Conservation (phyloP, 2,797 vertebrate genomes). For the Scolopax rusticola region DNA sequence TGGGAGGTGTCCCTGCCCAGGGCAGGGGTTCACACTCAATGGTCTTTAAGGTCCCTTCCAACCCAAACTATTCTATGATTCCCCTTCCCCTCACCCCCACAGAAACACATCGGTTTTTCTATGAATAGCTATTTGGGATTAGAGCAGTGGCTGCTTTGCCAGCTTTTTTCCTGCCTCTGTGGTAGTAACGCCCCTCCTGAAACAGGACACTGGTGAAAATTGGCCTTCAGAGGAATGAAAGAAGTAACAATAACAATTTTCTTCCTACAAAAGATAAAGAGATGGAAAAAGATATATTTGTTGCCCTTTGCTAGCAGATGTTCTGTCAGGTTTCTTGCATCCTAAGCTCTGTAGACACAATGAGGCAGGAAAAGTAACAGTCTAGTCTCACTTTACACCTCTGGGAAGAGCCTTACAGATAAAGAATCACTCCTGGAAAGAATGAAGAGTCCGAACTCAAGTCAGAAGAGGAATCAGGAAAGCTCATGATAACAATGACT, state of each 20-base stretch:
- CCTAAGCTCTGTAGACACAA: rapidly evolving
- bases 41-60: neutral
- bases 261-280: neutral
- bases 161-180: neutral
- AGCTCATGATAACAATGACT: neutral
- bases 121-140: neutral
- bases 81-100: neutral
- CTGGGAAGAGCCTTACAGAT: neutral
- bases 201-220: neutral
- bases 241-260: neutral
- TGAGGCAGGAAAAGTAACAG: neutral
- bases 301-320: neutral
- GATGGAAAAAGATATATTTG: neutral
- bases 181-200: neutral
- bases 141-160: neutral
- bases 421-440: neutral
- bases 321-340: neutral
- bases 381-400: neutral
- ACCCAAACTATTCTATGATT: neutral
- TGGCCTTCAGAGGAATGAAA: neutral
- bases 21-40: neutral
- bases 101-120: neutral
- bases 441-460: neutral
- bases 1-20: neutral
- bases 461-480: neutral